These are phyloP conservation scores for Coendou prehensilis DNA, from an alignment of 2,797 vertebrate species.

Conservation along the genomic window DNA sequence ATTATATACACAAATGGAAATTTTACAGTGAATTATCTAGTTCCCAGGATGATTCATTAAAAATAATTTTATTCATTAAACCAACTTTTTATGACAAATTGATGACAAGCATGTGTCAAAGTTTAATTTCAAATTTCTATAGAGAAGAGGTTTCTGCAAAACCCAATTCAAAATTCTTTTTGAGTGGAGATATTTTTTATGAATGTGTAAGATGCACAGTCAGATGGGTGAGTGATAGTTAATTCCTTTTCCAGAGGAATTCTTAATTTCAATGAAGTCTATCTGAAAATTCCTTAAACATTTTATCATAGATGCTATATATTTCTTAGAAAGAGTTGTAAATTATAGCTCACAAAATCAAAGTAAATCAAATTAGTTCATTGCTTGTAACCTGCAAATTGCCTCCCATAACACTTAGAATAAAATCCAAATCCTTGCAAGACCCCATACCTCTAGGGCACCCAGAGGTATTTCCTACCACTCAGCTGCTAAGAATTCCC, in stretches of 20 bases:
- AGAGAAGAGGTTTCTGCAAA: constrained; percentile 6
- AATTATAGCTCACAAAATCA: constrained; percentile 4
- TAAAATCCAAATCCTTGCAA: background rate
- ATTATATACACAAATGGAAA: background rate
- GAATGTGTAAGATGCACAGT: background rate
- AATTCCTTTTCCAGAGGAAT: constrained; percentile 19
- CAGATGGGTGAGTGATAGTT: background rate
- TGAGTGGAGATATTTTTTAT: constrained; percentile 14
- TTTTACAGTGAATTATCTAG: background rate
- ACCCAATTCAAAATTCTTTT: background rate
- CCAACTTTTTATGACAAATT: constrained; percentile 27
- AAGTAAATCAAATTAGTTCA: background rate
- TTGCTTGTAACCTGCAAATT: background rate
- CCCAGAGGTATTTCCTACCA: background rate
- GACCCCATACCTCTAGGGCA: background rate
- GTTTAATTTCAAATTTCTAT: constrained; percentile 49
- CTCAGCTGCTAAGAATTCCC: background rate
- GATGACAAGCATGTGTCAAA: background rate
- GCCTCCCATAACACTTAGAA: background rate
- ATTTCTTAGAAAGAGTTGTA: background rate
- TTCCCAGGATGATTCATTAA: background rate
- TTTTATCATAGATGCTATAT: constrained; percentile 34
- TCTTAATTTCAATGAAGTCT: constrained; percentile 24
- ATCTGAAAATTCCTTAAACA: background rate
- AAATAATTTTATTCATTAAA: constrained; percentile 27